phyloP scores from a whole-genome alignment of 2,797 vertebrate genomes.

The Smutsia temminckii region DNA sequence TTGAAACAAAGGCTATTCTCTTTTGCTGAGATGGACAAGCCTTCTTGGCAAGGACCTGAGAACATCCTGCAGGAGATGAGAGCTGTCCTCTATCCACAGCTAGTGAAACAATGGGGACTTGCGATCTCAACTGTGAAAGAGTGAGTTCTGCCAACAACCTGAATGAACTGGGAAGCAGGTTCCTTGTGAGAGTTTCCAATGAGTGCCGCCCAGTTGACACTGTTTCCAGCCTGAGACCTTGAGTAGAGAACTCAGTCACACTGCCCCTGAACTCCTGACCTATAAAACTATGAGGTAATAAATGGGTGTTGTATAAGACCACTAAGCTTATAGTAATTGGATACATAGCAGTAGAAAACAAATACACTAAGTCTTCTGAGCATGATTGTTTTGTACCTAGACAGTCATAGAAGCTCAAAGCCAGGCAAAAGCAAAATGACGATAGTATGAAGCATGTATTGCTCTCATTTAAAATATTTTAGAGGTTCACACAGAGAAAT shows the following conservation, averaged over 20 bases:
- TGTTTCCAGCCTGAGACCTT: not conserved
- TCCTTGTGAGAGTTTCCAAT: not conserved
- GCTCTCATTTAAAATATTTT: too few species aligned
- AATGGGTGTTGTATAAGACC: too few species aligned
- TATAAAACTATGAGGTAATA: not conserved
- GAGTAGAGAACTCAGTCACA: not conserved
- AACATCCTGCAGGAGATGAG: not conserved
- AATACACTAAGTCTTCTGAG: too few species aligned
- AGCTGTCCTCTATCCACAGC: not conserved
- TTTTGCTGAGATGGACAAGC: not conserved
- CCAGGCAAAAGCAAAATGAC: too few species aligned
- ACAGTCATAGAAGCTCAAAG: too few species aligned
- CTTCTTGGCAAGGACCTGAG: not conserved
- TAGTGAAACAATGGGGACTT: not conserved
- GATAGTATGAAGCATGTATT: too few species aligned
- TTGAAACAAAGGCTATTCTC: not conserved
- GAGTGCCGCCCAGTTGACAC: not conserved
- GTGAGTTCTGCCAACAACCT: not conserved
- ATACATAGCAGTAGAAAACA: too few species aligned
- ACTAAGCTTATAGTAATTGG: too few species aligned
- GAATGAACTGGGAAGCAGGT: not conserved
- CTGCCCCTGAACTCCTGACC: not conserved
- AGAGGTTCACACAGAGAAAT: too few species aligned
- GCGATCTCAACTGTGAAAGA: not conserved
- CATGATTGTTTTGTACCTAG: too few species aligned